Evolutionary conservation across 1,140 invertebrate genomes (phyloP), one percentile per base, ranked within the genome.

Genomic region (Drosophila grimshawi): DNA sequence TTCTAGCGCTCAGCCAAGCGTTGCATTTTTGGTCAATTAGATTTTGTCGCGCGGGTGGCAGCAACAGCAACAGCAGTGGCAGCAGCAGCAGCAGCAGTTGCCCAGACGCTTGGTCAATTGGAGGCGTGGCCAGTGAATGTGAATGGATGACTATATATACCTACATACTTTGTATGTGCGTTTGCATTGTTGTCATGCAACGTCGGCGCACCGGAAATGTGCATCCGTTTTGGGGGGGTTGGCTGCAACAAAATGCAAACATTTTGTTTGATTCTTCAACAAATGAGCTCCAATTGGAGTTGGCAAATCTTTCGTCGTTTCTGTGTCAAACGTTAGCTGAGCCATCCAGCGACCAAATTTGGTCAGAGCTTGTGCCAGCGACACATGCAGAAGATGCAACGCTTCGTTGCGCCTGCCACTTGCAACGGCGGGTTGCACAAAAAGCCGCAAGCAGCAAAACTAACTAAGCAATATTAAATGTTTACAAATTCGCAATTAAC

Each of bases 21-120:
- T 83, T 75, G 76, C 76, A 88, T 86, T 77, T 86, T 86, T 86
- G 83, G 83, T 86, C 83, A 86, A 88, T 86, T 86, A 77, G 68
- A 76, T 56, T 78, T 82, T 78, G 80, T 86, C 83, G 83, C 83
- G 83, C 83, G 76, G 83, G 67, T 76, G 81, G 76, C 66, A 64
- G 71, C 62, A 43, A 43, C 10, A n/a, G 10, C 39, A 43, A 3
- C 37, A 19, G 19, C 39, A 43, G 10, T 7, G 8, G 10, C 39
- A 19, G 19, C 7, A 41, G 10, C 39, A 41, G 39, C 19, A 19
- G 39, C 39, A 41, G 45, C 48, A 37, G 27, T 37, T 49, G 48
- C 68, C 52, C 33, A 19, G 19, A 19, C 19, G 51, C 10, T 29
- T 55, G 75, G 74, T 76, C 75, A 78, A 74, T 55, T 39, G 61